These are phyloP conservation scores for Pristionchus entomophagus DNA, from an alignment of 2,888 invertebrate genomes.

Conservation along the genomic window DNA sequence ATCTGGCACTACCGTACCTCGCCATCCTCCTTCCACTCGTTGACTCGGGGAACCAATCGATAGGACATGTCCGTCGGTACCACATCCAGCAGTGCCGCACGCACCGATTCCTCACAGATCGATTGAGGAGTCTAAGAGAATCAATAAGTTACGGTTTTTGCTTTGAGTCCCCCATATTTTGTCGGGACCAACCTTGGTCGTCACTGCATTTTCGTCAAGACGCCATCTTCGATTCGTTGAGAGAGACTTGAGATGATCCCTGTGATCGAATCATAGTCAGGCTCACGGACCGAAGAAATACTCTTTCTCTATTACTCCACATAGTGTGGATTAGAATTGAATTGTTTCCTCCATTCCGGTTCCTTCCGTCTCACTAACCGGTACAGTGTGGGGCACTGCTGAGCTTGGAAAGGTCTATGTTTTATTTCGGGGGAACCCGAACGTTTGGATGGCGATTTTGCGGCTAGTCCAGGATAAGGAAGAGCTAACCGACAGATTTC, in stretches of 20 bases:
- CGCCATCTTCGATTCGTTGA: slow-evolving; percentile 63
- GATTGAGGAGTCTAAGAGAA: slow-evolving; percentile 59
- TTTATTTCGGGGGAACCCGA: too few relatives aligned
- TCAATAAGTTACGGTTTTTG: too few relatives aligned
- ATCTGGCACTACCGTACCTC: slow-evolving; percentile 50
- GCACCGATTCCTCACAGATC: slow-evolving; percentile 82
- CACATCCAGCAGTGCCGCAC: slow-evolving; percentile 88
- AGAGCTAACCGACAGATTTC: too few relatives aligned
- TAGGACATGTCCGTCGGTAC: slow-evolving; percentile 88
- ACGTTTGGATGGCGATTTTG: too few relatives aligned
- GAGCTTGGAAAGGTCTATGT: too few relatives aligned
- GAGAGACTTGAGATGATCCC: slow-evolving; percentile 47
- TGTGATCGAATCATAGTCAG: background rate
- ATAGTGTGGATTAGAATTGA: too few relatives aligned
- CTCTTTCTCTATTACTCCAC: background rate
- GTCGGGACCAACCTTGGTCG: slow-evolving; percentile 54
- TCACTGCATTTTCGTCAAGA: slow-evolving; percentile 55
- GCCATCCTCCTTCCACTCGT: slow-evolving; percentile 67
- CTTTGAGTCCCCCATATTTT: too few relatives aligned
- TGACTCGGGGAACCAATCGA: slow-evolving; percentile 78
- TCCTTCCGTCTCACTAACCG: too few relatives aligned
- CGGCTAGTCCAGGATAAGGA: too few relatives aligned
- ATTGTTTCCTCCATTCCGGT: too few relatives aligned
- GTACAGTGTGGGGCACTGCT: too few relatives aligned
- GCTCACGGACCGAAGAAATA: background rate